Base-by-base conservation (phyloP, 1,140 invertebrate species). In the Drosophila tsacasi region DNA sequence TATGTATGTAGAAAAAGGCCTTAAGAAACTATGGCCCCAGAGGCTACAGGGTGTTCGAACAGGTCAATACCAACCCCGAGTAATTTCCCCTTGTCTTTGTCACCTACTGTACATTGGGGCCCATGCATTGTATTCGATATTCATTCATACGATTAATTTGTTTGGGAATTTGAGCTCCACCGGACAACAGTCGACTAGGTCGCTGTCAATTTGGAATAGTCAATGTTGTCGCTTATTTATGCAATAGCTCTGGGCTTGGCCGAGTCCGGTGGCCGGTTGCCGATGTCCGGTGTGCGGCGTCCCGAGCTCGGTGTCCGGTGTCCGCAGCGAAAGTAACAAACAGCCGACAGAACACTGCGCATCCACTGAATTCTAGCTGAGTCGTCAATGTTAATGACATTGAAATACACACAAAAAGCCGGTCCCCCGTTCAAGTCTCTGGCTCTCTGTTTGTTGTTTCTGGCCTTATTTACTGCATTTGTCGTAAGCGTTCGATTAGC, bases 111-210 rank as follows among this genome's bases (percentile, higher is more conserved):
- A 82, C 83, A 19, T 15, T 27, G 44, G 39, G 4, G 19, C 10
- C 19, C 23, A 42, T 39, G 54, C 57, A 79, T 82, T 87, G 79
- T 87, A 80, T 77, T 78, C 81, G 77, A 86, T 87, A 89, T 78
- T 75, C 84, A 87, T 75, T 87, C 65, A 83, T 58, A 75, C 73
- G 77, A 89, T 87, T 87, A 80, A 87, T 83, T 87, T 87, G 83
- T 81, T 87, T 69, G 58, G 66, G 40, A 79, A 87, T 74, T 81
- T 52, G 77, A 81, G 79, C 47, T 65, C 65, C 40, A 61, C 3
- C 37, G 54, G 37, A 25, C 62, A 52, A 59, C n/a, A 30, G 54
- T 59, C 52, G 27, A 25, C 47, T 76, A 30, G 61, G 39, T 46
- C 37, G 25, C 59, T 89, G 81, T 85, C 78, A 57, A 50, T 78